These are phyloP conservation scores for Heterohyrax brucei DNA, from an alignment of 2,797 vertebrate genomes.

Conservation along the genomic window DNA sequence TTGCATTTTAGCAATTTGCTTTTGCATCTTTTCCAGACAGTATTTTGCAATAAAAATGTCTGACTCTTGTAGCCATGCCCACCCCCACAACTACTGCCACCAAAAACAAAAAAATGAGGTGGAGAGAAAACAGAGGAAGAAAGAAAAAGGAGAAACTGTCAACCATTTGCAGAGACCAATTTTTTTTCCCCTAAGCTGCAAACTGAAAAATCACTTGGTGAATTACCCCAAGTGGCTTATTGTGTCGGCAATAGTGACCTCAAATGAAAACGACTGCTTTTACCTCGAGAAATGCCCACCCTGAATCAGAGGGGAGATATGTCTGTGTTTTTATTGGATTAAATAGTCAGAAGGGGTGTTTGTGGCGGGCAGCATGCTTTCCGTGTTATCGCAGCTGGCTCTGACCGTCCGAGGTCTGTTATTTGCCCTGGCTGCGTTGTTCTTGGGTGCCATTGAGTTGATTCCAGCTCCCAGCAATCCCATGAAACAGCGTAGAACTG, in stretches of 20 bases:
- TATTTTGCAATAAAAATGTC: constrained; percentile 92
- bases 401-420: accelerated
- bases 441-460: too few relatives aligned
- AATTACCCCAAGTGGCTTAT: background rate
- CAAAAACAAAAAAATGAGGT: background rate
- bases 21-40: constrained; percentile 94
- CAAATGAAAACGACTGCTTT: background rate
- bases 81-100: background rate
- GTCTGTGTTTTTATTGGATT: background rate
- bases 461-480: too few relatives aligned
- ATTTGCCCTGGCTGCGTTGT: background rate
- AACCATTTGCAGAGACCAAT: background rate
- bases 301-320: constrained; percentile 12
- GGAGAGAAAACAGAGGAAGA: background rate
- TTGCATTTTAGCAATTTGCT: constrained; percentile 91
- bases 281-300: background rate
- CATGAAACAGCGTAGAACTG: too few relatives aligned
- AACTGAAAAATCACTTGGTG: constrained; percentile 74
- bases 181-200: background rate
- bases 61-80: constrained; percentile 85
- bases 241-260: constrained; percentile 27
- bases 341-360: accelerated
- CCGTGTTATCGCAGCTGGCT: background rate
- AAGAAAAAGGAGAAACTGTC: background rate
- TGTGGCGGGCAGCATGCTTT: background rate